Percentiles rank a stretch among this genome's conserved stretches.
Conservation (phyloP, 2,113 vertebrate genomes). For the Synchiropus splendidus region DNA sequence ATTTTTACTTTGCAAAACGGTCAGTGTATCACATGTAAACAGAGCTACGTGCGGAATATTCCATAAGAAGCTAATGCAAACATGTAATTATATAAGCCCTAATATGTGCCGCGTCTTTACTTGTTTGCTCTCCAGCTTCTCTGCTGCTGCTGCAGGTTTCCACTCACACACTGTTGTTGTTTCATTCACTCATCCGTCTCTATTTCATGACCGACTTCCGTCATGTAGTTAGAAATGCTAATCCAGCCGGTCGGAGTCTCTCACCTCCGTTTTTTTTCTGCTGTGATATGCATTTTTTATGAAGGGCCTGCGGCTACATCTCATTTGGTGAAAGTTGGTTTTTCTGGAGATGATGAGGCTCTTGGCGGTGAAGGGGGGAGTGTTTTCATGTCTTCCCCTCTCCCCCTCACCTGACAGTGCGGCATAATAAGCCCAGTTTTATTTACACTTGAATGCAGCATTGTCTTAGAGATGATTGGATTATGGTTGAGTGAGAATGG, state of each 20-base stretch:
- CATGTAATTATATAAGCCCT: too few species aligned
- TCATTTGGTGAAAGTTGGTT: conserved; percentile 86
- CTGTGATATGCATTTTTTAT: conserved; percentile 99
- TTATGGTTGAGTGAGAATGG: conserved; percentile 52
- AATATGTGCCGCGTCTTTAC: too few species aligned
- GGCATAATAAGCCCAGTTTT: conserved; percentile 73
- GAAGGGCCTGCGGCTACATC: conserved; percentile 82
- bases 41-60: too few species aligned
- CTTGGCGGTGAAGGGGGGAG: conserved; percentile 78
- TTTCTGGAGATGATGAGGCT: conserved; percentile 82
- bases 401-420: conserved; percentile 63
- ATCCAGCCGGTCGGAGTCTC: conserved; percentile 81
- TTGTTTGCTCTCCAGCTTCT: too few species aligned
- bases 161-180: conserved; percentile 14
- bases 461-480: conserved; percentile 61
- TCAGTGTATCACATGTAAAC: too few species aligned
- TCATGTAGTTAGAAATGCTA: conserved; percentile 76
- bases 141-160: too few species aligned
- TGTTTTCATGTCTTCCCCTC: conserved; percentile 13
- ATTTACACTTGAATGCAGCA: conserved; percentile 84
- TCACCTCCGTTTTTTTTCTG: conserved; percentile 85
- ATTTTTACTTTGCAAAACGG: too few species aligned
- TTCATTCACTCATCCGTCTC: conserved; percentile 44
- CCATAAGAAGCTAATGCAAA: too few species aligned
- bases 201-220: conserved; percentile 60